These are phyloP conservation scores for Dipus sagitta DNA, from an alignment of 2,797 vertebrate species.

Conservation along the genomic window DNA sequence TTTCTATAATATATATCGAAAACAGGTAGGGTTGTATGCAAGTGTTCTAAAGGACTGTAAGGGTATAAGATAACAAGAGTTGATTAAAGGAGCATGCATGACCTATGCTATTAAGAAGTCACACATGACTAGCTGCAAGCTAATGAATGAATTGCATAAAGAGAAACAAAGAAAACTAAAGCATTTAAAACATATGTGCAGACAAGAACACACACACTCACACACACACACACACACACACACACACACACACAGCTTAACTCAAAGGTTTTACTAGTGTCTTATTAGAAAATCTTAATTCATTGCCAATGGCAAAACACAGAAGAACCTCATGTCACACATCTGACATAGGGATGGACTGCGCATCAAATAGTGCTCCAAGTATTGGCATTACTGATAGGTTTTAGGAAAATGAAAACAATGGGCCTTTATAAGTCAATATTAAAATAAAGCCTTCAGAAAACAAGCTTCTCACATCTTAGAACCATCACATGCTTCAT, in stretches of 20 bases:
- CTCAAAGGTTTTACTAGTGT: background rate
- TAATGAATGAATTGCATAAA: constrained; percentile 30
- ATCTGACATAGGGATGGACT: background rate
- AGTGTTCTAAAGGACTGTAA: background rate
- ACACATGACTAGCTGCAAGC: constrained; percentile 40
- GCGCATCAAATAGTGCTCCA: background rate
- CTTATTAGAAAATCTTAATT: background rate
- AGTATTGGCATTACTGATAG: background rate
- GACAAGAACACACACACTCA: background rate
- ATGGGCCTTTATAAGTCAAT: background rate
- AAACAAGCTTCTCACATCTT: background rate
- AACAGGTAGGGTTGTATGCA: background rate
- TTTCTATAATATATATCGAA: background rate
- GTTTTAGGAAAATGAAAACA: background rate
- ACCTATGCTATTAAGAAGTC: constrained; percentile 4
- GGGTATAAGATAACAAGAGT: background rate
- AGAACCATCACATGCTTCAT: background rate
- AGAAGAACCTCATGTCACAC: background rate
- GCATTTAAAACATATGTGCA: background rate
- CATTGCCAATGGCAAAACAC: background rate
- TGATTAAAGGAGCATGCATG: constrained; percentile 13
- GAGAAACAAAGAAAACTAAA: constrained; percentile 47
- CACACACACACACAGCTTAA: background rate
- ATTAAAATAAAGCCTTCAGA: background rate
- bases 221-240: background rate